These are phyloP conservation scores for Tetheella fluctuosa DNA, from an alignment of 2,888 invertebrate genomes.

Conservation along the genomic window DNA sequence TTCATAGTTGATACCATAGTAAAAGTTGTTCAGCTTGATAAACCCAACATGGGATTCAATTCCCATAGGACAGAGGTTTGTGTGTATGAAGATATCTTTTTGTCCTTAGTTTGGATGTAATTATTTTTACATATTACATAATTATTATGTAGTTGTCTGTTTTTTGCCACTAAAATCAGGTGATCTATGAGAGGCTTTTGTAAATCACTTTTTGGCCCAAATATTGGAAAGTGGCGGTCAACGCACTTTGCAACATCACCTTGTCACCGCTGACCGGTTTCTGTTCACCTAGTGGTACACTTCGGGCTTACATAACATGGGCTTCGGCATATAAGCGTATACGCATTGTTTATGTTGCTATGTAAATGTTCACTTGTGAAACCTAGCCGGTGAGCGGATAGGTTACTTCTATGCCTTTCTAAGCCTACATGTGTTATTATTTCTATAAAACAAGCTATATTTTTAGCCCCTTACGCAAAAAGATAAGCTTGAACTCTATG, in stretches of 20 bases:
- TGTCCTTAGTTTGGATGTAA: no score
- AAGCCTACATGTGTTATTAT: background rate
- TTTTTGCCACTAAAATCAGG: no score
- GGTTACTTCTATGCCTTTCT: background rate
- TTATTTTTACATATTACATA: no score
- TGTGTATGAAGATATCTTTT: no score
- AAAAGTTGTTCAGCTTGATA: no score
- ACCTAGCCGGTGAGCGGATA: background rate
- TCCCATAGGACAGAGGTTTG: no score
- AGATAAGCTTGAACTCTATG: background rate
- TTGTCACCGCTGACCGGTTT: constrained; percentile 42
- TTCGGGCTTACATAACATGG: constrained; percentile 45
- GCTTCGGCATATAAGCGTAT: constrained; percentile 13
- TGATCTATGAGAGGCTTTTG: no score
- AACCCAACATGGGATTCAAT: no score
- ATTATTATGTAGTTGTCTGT: no score
- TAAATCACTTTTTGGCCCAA: constrained; percentile 30
- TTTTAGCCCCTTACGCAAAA: no score
- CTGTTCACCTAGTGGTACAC: constrained; percentile 40
- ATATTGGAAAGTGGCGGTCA: constrained; percentile 38
- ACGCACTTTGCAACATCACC: constrained; percentile 50
- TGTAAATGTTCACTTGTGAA: constrained; percentile 13
- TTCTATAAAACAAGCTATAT: background rate
- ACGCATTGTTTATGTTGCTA: constrained; percentile 19
- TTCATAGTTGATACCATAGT: no score